Base-by-base conservation (phyloP, 2,113 vertebrate species). In the Neolamprologus devosi region DNA sequence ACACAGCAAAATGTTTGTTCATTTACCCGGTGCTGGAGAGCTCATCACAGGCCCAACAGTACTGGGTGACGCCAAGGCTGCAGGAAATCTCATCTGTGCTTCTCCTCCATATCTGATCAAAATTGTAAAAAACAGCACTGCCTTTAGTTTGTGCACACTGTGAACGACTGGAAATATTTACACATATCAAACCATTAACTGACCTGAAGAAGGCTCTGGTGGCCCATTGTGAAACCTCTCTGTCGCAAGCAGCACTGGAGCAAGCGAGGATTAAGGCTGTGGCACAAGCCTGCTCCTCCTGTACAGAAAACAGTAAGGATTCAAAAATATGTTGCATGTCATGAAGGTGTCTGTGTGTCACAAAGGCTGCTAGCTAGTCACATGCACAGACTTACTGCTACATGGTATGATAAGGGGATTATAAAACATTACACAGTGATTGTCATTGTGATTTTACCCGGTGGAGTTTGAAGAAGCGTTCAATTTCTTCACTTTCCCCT, bases 401-500 rank as follows among this genome's bases (percentile, higher is more conserved):
- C n/a, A 83, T 8, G 17, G 6, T 3, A 30, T 78, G 7, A 86
- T n/a, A 26, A n/a, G 6, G 26, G 14, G 17, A 78, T 81, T 81
- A 83, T 33, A 68, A 84, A 54, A 58, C 23, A 63, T 80, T 8
- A 63, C 12, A 60, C 5, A 26, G 5, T 45, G 17, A 70, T n/a
- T 54, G 45, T 37, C 6, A 11, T 21, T 37, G 63, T 16, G 11
- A 21, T 19, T 84, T 90, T 95, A 99, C 99, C 97, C 98, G 96
- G 95, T 99, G 97, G 75, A 99, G 94, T 91, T 99, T 99, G 93
- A 99, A 99, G 96, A 99, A 99, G 26, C 98, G 97, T 88, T 99
- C 98, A 13, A 99, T 97, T 23, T 99, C 98, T 91, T 99, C 98
- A 90, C 98, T 98, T 91, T 99, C 98, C 35, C 98, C 98, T 89